phyloP scores from a whole-genome alignment of 2,888 invertebrate genomes.

The Cantharis flavilabris region DNA sequence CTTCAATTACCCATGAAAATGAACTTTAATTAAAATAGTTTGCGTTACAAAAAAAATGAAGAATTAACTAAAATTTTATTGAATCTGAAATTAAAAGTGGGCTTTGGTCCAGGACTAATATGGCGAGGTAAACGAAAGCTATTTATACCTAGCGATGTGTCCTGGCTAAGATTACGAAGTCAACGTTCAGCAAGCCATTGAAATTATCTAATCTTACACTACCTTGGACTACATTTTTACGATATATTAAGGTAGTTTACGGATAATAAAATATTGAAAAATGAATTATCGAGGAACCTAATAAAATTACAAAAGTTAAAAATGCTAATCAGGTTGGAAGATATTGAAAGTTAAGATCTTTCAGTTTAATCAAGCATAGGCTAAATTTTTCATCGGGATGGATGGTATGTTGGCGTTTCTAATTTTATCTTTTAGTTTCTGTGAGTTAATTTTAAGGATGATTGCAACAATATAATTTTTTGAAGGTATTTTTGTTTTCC shows the following conservation, averaged over 20 bases:
- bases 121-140: slow-evolving; percentile 37
- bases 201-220: slow-evolving; percentile 29
- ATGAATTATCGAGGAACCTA: not conserved
- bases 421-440: not conserved
- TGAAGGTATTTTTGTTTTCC: not conserved
- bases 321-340: not conserved
- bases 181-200: slow-evolving; percentile 22
- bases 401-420: not conserved
- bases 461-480: not conserved
- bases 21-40: not conserved
- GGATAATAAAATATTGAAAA: not conserved
- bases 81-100: slow-evolving; percentile 11
- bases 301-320: not conserved
- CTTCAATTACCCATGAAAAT: not conserved
- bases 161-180: slow-evolving; percentile 31
- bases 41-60: not conserved
- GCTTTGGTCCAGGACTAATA: slow-evolving; percentile 37
- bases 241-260: not conserved
- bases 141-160: slow-evolving; percentile 32
- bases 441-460: not conserved
- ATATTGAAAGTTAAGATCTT: not conserved
- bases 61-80: slow-evolving; percentile 5
- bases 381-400: not conserved
- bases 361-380: not conserved
- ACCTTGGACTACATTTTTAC: slow-evolving; percentile 19